phyloP scores from a whole-genome alignment of 2,888 invertebrate species.

The Amblyjoppa fuscipennis region DNA sequence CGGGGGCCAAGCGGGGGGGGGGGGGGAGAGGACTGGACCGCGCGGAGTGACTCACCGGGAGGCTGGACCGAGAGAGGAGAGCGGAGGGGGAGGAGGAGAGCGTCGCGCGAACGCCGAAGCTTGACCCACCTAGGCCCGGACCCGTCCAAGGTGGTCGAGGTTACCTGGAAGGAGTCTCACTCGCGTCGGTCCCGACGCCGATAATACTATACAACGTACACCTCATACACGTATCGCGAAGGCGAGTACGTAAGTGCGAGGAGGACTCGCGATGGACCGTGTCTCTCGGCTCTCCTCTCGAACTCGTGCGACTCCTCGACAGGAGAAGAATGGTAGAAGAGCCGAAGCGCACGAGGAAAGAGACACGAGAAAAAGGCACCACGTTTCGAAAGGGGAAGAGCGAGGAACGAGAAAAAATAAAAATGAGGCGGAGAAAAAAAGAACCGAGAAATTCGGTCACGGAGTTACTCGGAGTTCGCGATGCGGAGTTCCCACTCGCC shows the following conservation, averaged over 20 bases:
- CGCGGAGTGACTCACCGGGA: slow-evolving; percentile 81
- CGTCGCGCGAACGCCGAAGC: slow-evolving; percentile 70
- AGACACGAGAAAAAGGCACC: not conserved
- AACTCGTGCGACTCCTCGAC: slow-evolving; percentile 51
- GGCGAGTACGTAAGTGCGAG: slow-evolving; percentile 14
- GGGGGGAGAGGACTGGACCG: slow-evolving; percentile 59
- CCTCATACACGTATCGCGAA: slow-evolving; percentile 13
- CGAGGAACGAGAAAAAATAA: not conserved
- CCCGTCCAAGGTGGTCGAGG: slow-evolving; percentile 81
- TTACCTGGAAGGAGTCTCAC: slow-evolving; percentile 76
- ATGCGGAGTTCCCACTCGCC: slow-evolving; percentile 38
- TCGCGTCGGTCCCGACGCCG: slow-evolving; percentile 52
- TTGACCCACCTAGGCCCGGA: slow-evolving; percentile 80
- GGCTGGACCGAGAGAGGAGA: slow-evolving; percentile 72
- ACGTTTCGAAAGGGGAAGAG: no score
- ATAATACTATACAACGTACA: slow-evolving; percentile 51
- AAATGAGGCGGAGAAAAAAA: slow-evolving; percentile 43
- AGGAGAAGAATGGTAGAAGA: slow-evolving; percentile 58
- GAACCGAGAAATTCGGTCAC: slow-evolving; percentile 67
- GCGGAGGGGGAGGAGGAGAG: slow-evolving; percentile 57
- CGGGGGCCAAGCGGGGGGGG: slow-evolving; percentile 67
- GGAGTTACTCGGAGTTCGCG: slow-evolving; percentile 49
- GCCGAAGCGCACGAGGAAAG: not conserved
- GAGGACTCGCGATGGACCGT: slow-evolving; percentile 28
- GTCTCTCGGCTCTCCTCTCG: slow-evolving; percentile 35